Evolutionary conservation across 2,888 invertebrate species (phyloP).

Genomic region (Anodontia alba): DNA sequence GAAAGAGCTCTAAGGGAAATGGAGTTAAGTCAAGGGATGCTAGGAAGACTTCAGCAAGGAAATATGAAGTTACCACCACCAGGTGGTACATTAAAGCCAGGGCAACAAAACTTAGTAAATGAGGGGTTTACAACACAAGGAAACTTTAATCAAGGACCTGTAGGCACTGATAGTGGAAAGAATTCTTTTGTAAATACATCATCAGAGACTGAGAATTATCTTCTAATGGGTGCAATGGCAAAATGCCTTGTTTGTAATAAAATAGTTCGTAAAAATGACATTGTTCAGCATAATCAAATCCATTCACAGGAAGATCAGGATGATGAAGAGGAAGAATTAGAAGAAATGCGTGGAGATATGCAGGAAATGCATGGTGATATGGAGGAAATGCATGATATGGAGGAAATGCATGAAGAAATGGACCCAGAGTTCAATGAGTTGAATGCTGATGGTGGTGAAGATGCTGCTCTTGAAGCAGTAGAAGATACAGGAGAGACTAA

Average conservation of each 20-base stretch:
- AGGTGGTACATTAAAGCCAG: not conserved
- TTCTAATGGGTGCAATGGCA: conserved; percentile 48
- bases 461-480: not conserved
- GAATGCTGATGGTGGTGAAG: conserved; percentile 8
- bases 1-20: conserved; percentile 20
- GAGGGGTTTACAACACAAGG: not conserved
- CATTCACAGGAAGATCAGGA: conserved; percentile 44
- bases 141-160: not conserved
- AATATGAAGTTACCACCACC: not conserved
- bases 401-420: not conserved
- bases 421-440: not conserved
- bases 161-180: not conserved
- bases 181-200: not conserved
- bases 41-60: not conserved
- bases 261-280: conserved; percentile 48
- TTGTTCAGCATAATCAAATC: conserved; percentile 44
- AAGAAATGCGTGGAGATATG: conserved; percentile 18
- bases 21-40: not conserved
- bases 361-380: conserved; percentile 23
- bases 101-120: too few relatives aligned
- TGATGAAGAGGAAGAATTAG: conserved; percentile 36
- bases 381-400: not conserved
- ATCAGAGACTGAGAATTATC: conserved; percentile 34
- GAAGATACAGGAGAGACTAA: conserved; percentile 24
- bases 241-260: conserved; percentile 61